Base-by-base conservation (phyloP, 1,140 invertebrate species). In the Brachionus koreanus region DNA sequence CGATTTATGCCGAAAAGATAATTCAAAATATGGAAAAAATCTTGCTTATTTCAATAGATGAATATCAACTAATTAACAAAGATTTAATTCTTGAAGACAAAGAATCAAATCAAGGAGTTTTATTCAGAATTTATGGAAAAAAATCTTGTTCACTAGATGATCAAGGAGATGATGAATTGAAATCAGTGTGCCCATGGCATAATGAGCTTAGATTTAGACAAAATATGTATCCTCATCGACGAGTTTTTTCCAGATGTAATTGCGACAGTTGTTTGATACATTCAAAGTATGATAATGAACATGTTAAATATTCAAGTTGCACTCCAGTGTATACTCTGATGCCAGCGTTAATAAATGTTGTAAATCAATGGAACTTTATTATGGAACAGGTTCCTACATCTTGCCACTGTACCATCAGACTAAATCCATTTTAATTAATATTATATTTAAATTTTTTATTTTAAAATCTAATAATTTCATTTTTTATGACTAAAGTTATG, bases 121-220 rank as follows among this genome's bases (percentile, higher is more conserved):
- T 69, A n/a, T 35, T 69, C 16, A 29, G 33, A 12, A 69, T 69
- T 7, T 69, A 35, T 37, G 65, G 65, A 1, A 37, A 35, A n/a
- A 35, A 39, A 0, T 19, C 33, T 1, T 69, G 65, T 37, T 69
- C 65, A 5, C 16, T 69, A 29, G 65, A 69, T 16, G 65, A 69
- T 69, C 25, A 69, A 37, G 35, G 35, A 69, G 35, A 52, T 16
- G 16, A 35, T 37, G 7, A 37, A 69, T 13, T 69, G 2, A 69
- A 69, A 49, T 29, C 69, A 3, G 42, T 74, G 4, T 74, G 69
- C 13, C 69, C 69, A 23, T 74, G 69, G 69, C 69, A 74, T 25
- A 43, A 74, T 46, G 69, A 74, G 39, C 69, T 74, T 1, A 74
- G 69, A 46, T 74, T 46, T 29, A 74, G 69, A n/a, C 37, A 43